Evolutionary conservation across 2,797 vertebrate species (phyloP), one percentile per base, ranked within the genome.

Genomic region (Epinephelus malabaricus): DNA sequence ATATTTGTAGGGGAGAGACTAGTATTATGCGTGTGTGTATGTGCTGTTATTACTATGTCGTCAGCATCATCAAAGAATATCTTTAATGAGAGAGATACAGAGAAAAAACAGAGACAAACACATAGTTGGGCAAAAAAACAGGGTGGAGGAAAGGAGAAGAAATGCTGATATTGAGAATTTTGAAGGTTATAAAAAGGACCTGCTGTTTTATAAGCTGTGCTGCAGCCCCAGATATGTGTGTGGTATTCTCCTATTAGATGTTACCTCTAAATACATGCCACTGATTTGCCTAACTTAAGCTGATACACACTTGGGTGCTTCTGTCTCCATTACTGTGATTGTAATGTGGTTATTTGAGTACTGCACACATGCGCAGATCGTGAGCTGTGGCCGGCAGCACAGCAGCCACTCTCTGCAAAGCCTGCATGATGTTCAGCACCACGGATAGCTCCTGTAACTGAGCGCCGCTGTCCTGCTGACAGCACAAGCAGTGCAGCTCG

Each of bases 371-470:
- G 11, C 40, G 11, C 40, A 43, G 11, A 15, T 46, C 0, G 4
- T 5, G 13, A 46, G 4, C 45, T 46, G 45, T 12, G 45, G 45
- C 45, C 11, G 45, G 11, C 45, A 14, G 14, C 75, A 38, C 40
- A 30, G 14, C n/a, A 25, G 5, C 25, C 10, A 2, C 18, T 34
- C 27, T 7, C 23, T 46, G 27, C 13, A 18, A 6, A 46, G 65
- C 15, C 61, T 60, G 9, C 8, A 49, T 34, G 34, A 34, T 8
- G 61, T 76, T 87, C 88, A 92, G 91, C 49, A 92, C 86, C 83
- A 84, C 14, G 86, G 89, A 88, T 0, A 91, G 89, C 69, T 87
- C 73, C 78, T 58, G 13, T 46, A 12, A 25, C 11, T 62, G 6
- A 62, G 12, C 46, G 9, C 23, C 13, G 50, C 45, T 40, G 18